These are phyloP conservation scores for Henicopernis longicauda DNA, from an alignment of 2,113 vertebrate genomes.

Conservation along the genomic window DNA sequence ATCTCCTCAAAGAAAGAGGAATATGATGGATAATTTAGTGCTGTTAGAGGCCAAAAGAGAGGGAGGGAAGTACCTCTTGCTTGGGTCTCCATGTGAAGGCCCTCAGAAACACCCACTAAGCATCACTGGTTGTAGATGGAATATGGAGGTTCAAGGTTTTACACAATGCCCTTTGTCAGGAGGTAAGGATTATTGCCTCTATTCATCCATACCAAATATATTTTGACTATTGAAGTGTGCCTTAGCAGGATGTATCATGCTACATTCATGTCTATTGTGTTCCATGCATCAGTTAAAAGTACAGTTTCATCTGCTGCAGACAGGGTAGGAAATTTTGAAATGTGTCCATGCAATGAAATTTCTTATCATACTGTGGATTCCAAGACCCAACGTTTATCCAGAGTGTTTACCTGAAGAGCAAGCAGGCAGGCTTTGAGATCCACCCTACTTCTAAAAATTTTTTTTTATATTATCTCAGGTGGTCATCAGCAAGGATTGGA, in stretches of 20 bases:
- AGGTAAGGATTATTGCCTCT: background rate
- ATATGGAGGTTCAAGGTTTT: background rate
- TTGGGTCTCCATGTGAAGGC: background rate
- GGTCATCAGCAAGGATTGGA: background rate
- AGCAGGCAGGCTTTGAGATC: background rate
- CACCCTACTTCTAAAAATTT: background rate
- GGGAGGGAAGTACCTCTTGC: background rate
- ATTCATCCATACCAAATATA: background rate
- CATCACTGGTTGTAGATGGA: background rate
- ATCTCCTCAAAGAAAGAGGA: background rate
- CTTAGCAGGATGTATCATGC: background rate
- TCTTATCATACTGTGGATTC: background rate
- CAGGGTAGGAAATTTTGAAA: background rate
- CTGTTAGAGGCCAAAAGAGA: background rate
- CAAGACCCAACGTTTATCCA: background rate
- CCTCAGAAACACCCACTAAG: background rate
- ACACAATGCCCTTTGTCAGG: background rate
- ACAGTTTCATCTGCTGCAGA: background rate
- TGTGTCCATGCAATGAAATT: background rate
- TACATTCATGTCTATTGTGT: background rate
- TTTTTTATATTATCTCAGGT: background rate
- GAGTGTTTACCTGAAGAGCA: background rate
- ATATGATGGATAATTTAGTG: background rate
- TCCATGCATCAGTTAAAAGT: background rate
- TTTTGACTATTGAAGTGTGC: background rate